These are phyloP conservation scores for Crocodylus rhombifer DNA, from an alignment of 2,797 vertebrate species.

Conservation along the genomic window DNA sequence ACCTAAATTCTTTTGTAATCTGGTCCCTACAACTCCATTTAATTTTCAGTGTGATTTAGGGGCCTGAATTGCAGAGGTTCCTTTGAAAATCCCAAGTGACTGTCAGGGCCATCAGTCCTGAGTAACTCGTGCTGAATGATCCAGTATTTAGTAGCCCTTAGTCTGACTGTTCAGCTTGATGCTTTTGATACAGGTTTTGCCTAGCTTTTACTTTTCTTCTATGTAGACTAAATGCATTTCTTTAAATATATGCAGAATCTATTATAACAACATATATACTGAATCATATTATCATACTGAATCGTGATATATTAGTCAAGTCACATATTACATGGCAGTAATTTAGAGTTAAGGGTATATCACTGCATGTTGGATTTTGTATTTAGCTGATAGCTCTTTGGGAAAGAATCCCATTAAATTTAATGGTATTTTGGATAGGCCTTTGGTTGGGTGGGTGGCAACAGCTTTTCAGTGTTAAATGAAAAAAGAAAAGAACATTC, in stretches of 20 bases:
- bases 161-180: neutral
- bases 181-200: neutral
- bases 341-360: neutral
- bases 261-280: neutral
- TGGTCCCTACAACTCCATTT: neutral
- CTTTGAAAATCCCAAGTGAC: neutral
- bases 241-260: neutral
- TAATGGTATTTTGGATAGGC: neutral
- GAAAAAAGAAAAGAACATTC: slow-evolving; percentile 16
- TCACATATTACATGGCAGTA: neutral
- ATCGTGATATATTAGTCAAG: neutral
- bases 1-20: neutral
- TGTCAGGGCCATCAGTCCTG: neutral
- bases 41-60: neutral
- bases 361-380: neutral
- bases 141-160: fast-evolving
- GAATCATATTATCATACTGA: neutral
- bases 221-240: neutral
- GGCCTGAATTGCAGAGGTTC: neutral
- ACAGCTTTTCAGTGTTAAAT: neutral
- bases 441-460: neutral
- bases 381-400: neutral
- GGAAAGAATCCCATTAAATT: neutral
- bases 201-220: neutral
- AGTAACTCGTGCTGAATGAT: fast-evolving